Percentiles rank a stretch among this genome's conserved stretches.
phyloP scores from a whole-genome alignment of 2,113 vertebrate genomes.

The Pseudorasbora parva region DNA sequence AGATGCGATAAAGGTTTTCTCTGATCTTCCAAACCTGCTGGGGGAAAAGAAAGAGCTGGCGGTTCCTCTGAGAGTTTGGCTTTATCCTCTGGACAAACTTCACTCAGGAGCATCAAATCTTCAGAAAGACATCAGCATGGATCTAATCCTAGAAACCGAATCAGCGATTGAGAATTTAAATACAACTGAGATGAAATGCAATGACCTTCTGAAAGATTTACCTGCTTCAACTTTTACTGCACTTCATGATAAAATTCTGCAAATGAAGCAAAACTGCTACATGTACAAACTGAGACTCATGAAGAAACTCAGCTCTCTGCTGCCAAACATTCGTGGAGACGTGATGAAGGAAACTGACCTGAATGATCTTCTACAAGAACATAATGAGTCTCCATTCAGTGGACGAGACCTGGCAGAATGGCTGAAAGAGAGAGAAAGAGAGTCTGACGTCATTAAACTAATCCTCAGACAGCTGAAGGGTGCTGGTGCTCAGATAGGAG shows the following conservation, averaged over 20 bases:
- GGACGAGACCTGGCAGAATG: background rate
- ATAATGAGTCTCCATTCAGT: slow-evolving; percentile 54
- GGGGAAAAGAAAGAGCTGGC: background rate
- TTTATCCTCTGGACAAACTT: background rate
- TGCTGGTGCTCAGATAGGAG: background rate
- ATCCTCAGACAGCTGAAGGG: background rate
- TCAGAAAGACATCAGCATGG: no score
- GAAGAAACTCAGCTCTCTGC: background rate
- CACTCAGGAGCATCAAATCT: background rate
- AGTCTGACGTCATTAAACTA: slow-evolving; percentile 27
- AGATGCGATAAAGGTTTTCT: background rate
- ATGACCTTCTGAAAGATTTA: background rate
- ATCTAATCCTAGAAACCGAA: no score
- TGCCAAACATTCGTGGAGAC: background rate
- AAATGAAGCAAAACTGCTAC: background rate
- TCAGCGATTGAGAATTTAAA: background rate
- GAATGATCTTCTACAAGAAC: slow-evolving; percentile 11
- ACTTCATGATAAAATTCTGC: background rate
- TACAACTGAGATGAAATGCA: background rate
- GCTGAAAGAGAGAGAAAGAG: slow-evolving; percentile 23
- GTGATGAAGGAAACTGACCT: slow-evolving; percentile 34
- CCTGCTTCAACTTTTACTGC: background rate
- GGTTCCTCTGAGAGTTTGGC: background rate
- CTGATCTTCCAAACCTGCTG: background rate
- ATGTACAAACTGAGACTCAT: background rate